Evolutionary conservation across 2,113 vertebrate species (phyloP).

Genomic region (Illadopsis cleaveri): DNA sequence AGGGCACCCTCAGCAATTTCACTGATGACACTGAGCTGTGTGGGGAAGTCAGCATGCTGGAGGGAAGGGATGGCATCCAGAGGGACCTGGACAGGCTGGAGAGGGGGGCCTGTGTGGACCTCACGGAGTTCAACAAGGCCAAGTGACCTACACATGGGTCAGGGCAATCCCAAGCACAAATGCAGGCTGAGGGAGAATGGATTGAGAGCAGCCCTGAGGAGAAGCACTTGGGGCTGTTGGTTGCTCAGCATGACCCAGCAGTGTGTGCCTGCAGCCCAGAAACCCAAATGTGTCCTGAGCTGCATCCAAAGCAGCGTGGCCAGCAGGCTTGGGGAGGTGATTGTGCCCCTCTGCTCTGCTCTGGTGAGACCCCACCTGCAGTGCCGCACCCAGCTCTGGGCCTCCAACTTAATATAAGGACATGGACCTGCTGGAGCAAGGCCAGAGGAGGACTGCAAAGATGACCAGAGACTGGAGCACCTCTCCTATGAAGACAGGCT

Average conservation of each 20-base stretch:
- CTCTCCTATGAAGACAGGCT: background rate
- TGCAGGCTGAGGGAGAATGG: background rate
- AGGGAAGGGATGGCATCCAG: background rate
- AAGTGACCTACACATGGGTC: fast-evolving
- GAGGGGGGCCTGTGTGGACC: fast-evolving
- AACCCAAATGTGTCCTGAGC: background rate
- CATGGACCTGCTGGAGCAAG: background rate
- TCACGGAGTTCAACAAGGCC: background rate
- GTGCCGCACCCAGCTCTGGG: background rate
- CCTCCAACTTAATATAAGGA: fast-evolving
- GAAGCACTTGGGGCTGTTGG: background rate
- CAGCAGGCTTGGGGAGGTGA: background rate
- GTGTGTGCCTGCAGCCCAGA: background rate
- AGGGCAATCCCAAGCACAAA: background rate
- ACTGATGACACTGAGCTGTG: background rate
- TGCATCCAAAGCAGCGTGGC: background rate
- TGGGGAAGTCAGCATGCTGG: background rate
- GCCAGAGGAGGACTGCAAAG: background rate
- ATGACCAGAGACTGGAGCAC: background rate
- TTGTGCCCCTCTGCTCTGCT: background rate
- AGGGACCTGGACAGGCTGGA: background rate
- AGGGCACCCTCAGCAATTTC: fast-evolving
- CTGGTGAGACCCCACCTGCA: background rate
- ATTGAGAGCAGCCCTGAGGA: background rate
- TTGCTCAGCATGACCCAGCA: background rate